phyloP scores from a whole-genome alignment of 2,888 invertebrate species.

The Sturmia bella region DNA sequence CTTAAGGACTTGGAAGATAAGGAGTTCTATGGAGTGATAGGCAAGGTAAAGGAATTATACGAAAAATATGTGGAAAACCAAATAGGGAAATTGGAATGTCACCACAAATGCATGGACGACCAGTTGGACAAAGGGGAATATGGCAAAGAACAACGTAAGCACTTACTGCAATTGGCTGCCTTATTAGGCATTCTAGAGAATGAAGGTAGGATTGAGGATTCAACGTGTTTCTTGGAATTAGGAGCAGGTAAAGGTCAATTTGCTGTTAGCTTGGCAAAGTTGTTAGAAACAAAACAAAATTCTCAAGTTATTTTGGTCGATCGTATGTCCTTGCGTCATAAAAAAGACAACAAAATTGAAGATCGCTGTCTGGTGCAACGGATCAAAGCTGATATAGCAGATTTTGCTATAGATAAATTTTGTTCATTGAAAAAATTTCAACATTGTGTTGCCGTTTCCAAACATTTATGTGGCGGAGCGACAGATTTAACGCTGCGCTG shows the following conservation, averaged over 20 bases:
- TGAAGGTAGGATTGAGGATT: conserved; percentile 84
- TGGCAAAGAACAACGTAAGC: conserved; percentile 86
- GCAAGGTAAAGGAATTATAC: conserved; percentile 82
- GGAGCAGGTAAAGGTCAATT: conserved; percentile 95
- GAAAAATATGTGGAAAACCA: conserved; percentile 76
- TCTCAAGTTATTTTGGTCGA: conserved; percentile 89
- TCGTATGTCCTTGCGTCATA: conserved; percentile 90
- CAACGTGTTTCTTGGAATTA: conserved; percentile 91
- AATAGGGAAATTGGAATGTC: conserved; percentile 81
- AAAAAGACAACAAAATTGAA: conserved; percentile 87
- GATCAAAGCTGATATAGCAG: conserved; percentile 91
- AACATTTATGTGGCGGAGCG: conserved; percentile 94
- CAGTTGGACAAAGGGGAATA: conserved; percentile 84
- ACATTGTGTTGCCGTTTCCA: conserved; percentile 89
- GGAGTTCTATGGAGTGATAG: conserved; percentile 81
- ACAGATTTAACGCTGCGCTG: conserved; percentile 91
- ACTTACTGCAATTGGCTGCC: conserved; percentile 90
- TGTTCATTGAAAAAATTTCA: conserved; percentile 80
- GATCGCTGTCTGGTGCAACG: conserved; percentile 83
- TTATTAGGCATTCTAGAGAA: conserved; percentile 87
- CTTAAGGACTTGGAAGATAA: conserved; percentile 80
- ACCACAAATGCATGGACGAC: conserved; percentile 82
- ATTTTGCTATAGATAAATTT: conserved; percentile 86
- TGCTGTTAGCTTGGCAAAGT: conserved; percentile 88
- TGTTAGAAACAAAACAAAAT: conserved; percentile 82